Conservation (phyloP, 2,888 invertebrate genomes). For the Eupithecia inturbata region DNA sequence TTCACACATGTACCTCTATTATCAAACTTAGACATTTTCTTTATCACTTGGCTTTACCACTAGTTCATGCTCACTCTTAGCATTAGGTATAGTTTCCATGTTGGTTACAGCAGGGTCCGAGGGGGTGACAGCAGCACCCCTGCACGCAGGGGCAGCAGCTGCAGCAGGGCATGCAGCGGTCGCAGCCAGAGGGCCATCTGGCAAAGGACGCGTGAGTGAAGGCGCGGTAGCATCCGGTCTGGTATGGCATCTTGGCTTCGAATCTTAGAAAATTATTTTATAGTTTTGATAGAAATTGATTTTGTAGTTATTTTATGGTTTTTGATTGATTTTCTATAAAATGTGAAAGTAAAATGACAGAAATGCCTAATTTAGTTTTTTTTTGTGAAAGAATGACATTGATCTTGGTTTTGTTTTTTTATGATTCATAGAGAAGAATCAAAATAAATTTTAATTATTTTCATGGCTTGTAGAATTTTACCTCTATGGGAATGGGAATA, state of each 20-base stretch:
- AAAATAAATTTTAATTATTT: not conserved
- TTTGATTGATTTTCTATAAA: not conserved
- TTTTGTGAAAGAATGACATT: not conserved
- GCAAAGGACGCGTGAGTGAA: not conserved
- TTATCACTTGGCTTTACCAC: not conserved
- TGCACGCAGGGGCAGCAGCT: not conserved
- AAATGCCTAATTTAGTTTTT: too few relatives aligned
- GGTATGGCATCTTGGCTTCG: not conserved
- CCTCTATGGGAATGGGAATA: not conserved
- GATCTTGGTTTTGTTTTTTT: not conserved
- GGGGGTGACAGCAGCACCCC: conserved; percentile 4
- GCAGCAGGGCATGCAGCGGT: not conserved
- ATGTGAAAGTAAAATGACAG: not conserved
- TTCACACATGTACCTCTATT: not conserved
- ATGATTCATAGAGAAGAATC: not conserved
- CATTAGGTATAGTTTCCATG: conserved; percentile 8
- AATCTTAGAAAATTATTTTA: not conserved
- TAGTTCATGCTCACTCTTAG: not conserved
- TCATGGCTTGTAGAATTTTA: not conserved
- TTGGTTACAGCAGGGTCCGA: not conserved
- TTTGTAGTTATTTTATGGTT: not conserved
- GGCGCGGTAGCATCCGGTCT: not conserved
- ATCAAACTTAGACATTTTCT: not conserved
- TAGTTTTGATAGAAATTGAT: not conserved
- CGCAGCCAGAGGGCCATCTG: not conserved